Evolutionary conservation across 2,888 invertebrate genomes (phyloP).

Genomic region (Acronicta psi): DNA sequence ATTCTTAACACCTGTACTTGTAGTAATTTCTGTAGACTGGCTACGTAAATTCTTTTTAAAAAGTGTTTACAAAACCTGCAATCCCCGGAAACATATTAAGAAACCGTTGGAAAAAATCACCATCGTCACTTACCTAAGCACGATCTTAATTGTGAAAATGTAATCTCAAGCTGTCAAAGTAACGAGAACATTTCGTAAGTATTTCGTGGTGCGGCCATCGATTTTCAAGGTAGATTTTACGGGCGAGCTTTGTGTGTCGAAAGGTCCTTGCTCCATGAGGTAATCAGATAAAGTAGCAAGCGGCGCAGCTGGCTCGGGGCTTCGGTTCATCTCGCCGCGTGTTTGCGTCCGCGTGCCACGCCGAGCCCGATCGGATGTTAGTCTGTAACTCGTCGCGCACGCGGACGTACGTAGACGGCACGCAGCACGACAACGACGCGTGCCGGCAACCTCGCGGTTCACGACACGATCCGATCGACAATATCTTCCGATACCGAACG

Average conservation of each 20-base stretch:
- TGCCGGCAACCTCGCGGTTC: slow-evolving; percentile 58
- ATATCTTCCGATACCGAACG: slow-evolving; percentile 58
- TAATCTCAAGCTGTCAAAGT: slow-evolving; percentile 45
- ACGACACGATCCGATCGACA: slow-evolving; percentile 56
- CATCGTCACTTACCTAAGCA: slow-evolving; percentile 10
- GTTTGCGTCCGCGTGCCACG: slow-evolving; percentile 60
- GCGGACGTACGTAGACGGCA: slow-evolving; percentile 76
- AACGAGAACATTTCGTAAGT: slow-evolving; percentile 70
- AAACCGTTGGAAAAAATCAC: slow-evolving; percentile 3
- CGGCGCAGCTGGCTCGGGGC: slow-evolving; percentile 77
- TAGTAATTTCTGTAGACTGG: slow-evolving; percentile 7
- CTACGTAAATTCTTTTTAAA: slow-evolving; percentile 6
- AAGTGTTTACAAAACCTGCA: slow-evolving; percentile 1
- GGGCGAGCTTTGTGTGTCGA: slow-evolving; percentile 81
- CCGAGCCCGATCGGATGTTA: slow-evolving; percentile 69
- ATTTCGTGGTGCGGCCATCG: slow-evolving; percentile 73
- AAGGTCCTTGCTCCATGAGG: slow-evolving; percentile 87
- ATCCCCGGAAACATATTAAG: not conserved
- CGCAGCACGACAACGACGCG: slow-evolving; percentile 57
- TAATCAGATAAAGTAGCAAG: slow-evolving; percentile 81
- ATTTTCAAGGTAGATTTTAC: slow-evolving; percentile 86
- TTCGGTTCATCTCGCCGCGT: slow-evolving; percentile 73
- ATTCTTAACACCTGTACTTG: not conserved
- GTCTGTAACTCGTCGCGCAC: slow-evolving; percentile 80
- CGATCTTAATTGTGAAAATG: slow-evolving; percentile 38